Percentiles rank a stretch among this genome's conserved stretches.
Conservation (phyloP, 2,113 vertebrate genomes). For the Tyto alba region DNA sequence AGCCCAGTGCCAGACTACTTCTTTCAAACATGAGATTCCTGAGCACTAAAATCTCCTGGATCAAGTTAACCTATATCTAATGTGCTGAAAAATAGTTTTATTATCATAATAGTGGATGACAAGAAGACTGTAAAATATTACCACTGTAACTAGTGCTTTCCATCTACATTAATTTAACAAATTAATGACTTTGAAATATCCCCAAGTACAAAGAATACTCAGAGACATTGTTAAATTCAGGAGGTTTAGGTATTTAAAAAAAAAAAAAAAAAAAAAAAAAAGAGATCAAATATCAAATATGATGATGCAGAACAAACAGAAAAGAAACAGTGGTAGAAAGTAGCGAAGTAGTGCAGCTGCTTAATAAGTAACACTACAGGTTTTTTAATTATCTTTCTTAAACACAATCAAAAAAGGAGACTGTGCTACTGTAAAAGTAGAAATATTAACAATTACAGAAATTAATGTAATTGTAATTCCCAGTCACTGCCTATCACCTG, state of each 20-base stretch:
- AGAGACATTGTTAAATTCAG: conserved; percentile 40
- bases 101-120: conserved; percentile 36
- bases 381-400: neutral
- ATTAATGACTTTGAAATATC: conserved; percentile 53
- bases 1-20: neutral
- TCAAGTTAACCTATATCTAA: conserved; percentile 30
- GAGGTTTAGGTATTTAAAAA: neutral
- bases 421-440: neutral
- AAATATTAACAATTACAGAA: neutral
- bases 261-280: neutral
- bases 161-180: conserved; percentile 46
- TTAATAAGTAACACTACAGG: neutral
- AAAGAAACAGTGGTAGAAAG: neutral
- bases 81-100: neutral
- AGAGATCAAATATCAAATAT: conserved; percentile 28
- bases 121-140: conserved; percentile 18
- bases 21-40: neutral
- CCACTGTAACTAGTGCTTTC: conserved; percentile 47
- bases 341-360: conserved; percentile 37
- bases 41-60: neutral
- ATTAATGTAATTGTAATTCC: neutral
- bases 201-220: conserved; percentile 13
- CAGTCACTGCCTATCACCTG: neutral
- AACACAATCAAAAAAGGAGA: neutral
- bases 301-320: conserved; percentile 22